These are phyloP conservation scores for Seriola aureovittata DNA, from an alignment of 2,113 vertebrate species.

Conservation along the genomic window DNA sequence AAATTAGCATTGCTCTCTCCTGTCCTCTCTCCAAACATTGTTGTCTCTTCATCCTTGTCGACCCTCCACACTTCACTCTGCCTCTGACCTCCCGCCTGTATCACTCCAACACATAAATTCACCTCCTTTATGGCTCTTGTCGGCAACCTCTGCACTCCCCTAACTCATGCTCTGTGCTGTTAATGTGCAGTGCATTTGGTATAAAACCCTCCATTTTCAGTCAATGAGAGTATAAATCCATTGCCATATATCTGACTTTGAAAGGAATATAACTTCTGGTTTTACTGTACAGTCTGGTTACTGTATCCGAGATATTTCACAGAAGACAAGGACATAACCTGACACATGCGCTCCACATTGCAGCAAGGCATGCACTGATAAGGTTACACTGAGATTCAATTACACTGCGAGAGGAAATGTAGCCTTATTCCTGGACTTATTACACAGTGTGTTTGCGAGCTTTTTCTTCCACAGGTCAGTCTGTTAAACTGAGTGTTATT, in stretches of 20 bases:
- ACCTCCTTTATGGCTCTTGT: slow-evolving; percentile 81
- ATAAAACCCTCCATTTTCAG: slow-evolving; percentile 67
- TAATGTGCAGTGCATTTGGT: slow-evolving; percentile 64
- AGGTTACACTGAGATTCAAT: slow-evolving; percentile 58
- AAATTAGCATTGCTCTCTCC: slow-evolving; percentile 82
- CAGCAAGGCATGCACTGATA: slow-evolving; percentile 50
- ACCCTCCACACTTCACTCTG: slow-evolving; percentile 80
- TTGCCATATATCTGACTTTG: slow-evolving; percentile 49
- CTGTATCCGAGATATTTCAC: slow-evolving; percentile 66
- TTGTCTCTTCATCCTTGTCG: slow-evolving; percentile 81
- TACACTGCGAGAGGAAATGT: slow-evolving; percentile 48
- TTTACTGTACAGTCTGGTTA: slow-evolving; percentile 68
- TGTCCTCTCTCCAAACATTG: slow-evolving; percentile 85
- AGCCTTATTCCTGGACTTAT: slow-evolving; percentile 52
- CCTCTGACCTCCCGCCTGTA: slow-evolving; percentile 75
- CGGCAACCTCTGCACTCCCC: slow-evolving; percentile 75
- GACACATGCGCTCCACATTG: slow-evolving; percentile 42
- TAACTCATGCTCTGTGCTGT: slow-evolving; percentile 63
- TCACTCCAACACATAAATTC: slow-evolving; percentile 78
- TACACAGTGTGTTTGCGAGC: slow-evolving; percentile 58
- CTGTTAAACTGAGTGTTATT: slow-evolving; percentile 80
- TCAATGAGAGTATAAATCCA: slow-evolving; percentile 69
- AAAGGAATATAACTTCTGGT: slow-evolving; percentile 67
- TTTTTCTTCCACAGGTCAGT: slow-evolving; percentile 72
- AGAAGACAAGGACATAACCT: slow-evolving; percentile 57